A percentile compares a stretch with the other conserved stretches of the same genome.
phyloP scores from a whole-genome alignment of 2,797 vertebrate genomes.

The Pangasius krempfi region DNA sequence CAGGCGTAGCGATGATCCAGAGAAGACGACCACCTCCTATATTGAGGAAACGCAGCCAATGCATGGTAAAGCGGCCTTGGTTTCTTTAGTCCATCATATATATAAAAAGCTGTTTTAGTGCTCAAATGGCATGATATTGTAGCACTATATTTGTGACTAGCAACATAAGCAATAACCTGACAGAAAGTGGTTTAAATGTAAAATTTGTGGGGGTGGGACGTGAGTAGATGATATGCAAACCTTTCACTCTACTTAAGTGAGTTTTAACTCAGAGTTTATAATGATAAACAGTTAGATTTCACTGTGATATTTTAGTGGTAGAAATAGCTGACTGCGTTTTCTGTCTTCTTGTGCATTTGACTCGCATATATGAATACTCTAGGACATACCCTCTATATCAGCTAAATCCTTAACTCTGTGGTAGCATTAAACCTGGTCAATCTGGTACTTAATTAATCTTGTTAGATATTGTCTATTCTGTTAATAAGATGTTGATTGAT shows the following conservation, averaged over 20 bases:
- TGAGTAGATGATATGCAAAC: background rate
- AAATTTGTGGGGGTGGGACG: background rate
- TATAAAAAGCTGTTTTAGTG: background rate
- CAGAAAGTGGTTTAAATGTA: background rate
- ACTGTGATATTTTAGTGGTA: background rate
- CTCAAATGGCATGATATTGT: background rate
- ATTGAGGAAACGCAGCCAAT: conserved; percentile 86
- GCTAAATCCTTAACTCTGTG: background rate
- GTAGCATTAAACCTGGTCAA: background rate
- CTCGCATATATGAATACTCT: background rate
- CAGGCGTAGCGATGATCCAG: conserved; percentile 88
- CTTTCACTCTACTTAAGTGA: background rate
- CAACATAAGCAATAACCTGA: background rate
- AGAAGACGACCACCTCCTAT: conserved; percentile 89
- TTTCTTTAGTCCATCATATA: background rate
- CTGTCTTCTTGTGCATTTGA: background rate
- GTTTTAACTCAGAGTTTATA: background rate
- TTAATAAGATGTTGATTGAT: background rate
- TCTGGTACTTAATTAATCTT: background rate
- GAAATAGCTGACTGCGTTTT: background rate
- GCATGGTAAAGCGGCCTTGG: conserved; percentile 83
- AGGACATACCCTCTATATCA: background rate
- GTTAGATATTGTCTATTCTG: background rate
- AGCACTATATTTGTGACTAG: background rate
- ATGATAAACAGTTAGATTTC: background rate